Conservation (phyloP, 2,797 vertebrate genomes). For the Betta splendens region DNA sequence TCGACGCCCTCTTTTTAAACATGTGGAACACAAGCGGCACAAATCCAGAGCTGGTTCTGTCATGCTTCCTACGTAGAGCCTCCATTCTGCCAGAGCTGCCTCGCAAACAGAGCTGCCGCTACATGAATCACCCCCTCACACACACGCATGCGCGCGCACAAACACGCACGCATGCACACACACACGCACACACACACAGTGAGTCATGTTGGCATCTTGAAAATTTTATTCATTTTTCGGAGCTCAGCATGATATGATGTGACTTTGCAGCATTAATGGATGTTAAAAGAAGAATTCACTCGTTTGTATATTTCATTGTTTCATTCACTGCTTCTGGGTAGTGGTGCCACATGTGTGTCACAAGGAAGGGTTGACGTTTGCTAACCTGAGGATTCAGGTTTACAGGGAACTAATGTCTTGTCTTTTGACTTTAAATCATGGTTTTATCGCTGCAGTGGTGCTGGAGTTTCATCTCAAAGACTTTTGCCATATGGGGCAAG, state of each 20-base stretch:
- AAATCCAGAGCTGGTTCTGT: slow-evolving; percentile 54
- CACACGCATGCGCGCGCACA: slow-evolving; percentile 1
- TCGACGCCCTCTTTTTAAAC: slow-evolving; percentile 60
- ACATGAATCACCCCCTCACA: slow-evolving; percentile 2
- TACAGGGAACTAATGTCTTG: too few species aligned
- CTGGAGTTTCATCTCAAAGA: too few species aligned
- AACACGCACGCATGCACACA: slow-evolving; percentile 1
- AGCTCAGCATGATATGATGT: neutral
- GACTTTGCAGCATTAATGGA: slow-evolving; percentile 11
- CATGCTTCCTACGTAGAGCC: slow-evolving; percentile 54
- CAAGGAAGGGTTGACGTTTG: neutral
- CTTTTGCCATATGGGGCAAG: too few species aligned
- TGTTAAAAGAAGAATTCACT: neutral
- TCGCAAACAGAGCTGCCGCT: slow-evolving; percentile 13
- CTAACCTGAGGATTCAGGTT: too few species aligned
- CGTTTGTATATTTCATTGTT: neutral
- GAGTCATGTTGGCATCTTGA: slow-evolving; percentile 12
- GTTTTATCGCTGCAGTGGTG: too few species aligned
- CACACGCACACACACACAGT: slow-evolving; percentile 3
- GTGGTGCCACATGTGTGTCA: neutral
- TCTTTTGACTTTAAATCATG: too few species aligned
- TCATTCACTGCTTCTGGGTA: neutral
- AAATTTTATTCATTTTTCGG: slow-evolving; percentile 24
- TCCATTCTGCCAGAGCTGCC: slow-evolving; percentile 40
- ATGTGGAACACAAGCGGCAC: slow-evolving; percentile 66